Evolutionary conservation across 2,888 invertebrate genomes (phyloP).

Genomic region (Drosophila nigritarsus): DNA sequence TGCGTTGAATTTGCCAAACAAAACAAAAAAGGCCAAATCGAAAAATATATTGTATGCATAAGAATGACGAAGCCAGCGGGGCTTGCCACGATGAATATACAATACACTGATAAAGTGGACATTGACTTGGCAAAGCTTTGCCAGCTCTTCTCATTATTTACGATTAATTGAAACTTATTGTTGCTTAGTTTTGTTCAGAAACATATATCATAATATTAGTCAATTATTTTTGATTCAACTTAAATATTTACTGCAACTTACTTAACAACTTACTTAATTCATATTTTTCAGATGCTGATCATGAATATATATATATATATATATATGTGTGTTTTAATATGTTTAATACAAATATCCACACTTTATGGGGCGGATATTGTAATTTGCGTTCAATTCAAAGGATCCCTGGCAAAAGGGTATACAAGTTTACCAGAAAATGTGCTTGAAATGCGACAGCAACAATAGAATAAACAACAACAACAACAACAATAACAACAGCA

Average conservation of each 20-base stretch:
- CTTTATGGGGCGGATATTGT: neutral
- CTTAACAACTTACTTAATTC: neutral
- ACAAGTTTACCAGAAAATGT: neutral
- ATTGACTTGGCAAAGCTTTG: neutral
- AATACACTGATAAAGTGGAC: neutral
- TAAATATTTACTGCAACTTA: neutral
- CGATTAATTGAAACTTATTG: neutral
- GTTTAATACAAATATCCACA: neutral
- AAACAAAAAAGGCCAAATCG: constrained; percentile 32
- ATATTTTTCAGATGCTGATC: neutral
- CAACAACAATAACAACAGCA: constrained; percentile 3
- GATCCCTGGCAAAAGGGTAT: constrained; percentile 9
- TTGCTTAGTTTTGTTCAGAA: neutral
- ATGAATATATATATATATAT: neutral
- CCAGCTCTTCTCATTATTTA: neutral
- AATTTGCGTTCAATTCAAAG: neutral
- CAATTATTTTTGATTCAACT: neutral
- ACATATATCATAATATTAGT: neutral
- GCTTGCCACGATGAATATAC: neutral
- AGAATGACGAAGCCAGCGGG: neutral
- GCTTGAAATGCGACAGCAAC: constrained; percentile 16
- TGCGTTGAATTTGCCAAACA: constrained; percentile 49
- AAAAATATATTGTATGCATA: neutral
- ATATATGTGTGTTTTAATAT: neutral
- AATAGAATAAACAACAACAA: constrained; percentile 5